Evolutionary conservation across 2,888 invertebrate genomes (phyloP).

Genomic region (Entomobrya multifasciata): DNA sequence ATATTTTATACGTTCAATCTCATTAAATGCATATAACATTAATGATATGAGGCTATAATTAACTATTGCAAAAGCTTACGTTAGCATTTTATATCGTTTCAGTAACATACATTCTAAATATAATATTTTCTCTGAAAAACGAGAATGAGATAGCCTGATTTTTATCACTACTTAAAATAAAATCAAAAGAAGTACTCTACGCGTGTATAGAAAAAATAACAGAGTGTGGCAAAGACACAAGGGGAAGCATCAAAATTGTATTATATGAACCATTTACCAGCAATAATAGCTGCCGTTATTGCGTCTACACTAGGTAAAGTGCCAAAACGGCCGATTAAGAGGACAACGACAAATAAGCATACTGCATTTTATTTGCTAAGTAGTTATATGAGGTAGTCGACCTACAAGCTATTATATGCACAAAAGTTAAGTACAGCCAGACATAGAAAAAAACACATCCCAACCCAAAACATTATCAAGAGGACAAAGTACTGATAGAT

Average conservation of each 20-base stretch:
- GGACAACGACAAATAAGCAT: slow-evolving; percentile 48
- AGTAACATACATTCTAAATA: too few species aligned
- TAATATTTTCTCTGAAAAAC: too few species aligned
- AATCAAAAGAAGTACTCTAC: too few species aligned
- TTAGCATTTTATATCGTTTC: too few species aligned
- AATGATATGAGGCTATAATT: too few species aligned
- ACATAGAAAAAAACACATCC: slow-evolving; percentile 24
- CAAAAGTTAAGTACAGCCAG: background rate
- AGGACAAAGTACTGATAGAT: slow-evolving; percentile 24
- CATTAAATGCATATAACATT: too few species aligned
- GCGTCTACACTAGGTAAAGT: slow-evolving; percentile 69
- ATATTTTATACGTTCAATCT: too few species aligned
- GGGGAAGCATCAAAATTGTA: slow-evolving; percentile 71
- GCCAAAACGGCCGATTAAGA: slow-evolving; percentile 61
- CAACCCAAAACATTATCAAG: too few species aligned
- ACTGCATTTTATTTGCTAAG: slow-evolving; percentile 1
- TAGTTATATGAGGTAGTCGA: slow-evolving; percentile 24
- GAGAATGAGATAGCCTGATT: too few species aligned
- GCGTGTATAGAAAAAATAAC: too few species aligned
- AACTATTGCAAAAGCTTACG: too few species aligned
- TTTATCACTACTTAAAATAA: too few species aligned
- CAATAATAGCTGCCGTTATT: slow-evolving; percentile 71
- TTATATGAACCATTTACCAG: slow-evolving; percentile 70
- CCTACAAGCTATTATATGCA: slow-evolving; percentile 24
- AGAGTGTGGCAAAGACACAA: slow-evolving; percentile 25